These are phyloP conservation scores for Tridacna crocea DNA, from an alignment of 2,888 invertebrate genomes.

Conservation along the genomic window DNA sequence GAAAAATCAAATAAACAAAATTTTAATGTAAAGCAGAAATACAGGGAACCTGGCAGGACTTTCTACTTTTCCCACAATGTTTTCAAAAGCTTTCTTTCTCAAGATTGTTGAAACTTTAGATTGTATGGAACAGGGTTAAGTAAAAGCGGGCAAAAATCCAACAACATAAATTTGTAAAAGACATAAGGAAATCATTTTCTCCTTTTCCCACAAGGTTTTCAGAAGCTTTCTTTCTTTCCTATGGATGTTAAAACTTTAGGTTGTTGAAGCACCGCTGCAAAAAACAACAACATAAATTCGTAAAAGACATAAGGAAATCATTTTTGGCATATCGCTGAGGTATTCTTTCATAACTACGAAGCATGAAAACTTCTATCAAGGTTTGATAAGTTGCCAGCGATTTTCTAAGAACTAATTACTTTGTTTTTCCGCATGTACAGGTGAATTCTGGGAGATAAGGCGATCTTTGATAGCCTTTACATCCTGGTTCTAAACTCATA, in stretches of 20 bases:
- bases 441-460: conserved; percentile 17
- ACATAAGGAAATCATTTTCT: no score
- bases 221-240: not conserved
- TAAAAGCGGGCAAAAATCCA: no score
- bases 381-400: conserved; percentile 14
- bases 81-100: no score
- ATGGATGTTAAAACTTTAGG: no score
- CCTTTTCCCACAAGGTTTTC: not conserved
- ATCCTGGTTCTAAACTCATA: conserved; percentile 29
- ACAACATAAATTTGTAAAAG: no score
- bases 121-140: no score
- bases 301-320: not conserved
- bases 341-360: conserved; percentile 13
- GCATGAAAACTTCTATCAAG: conserved; percentile 8
- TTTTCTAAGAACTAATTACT: conserved; percentile 25
- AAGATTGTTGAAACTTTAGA: no score
- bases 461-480: conserved; percentile 11
- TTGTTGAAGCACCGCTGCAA: no score
- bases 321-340: not conserved
- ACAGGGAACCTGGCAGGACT: no score
- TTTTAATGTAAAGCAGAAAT: no score
- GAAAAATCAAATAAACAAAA: no score
- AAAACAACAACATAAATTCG: not conserved
- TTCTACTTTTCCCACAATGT: no score
- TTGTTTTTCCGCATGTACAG: conserved; percentile 15